Conservation (phyloP, 2,113 vertebrate genomes). For the Myiopsitta monachus region DNA sequence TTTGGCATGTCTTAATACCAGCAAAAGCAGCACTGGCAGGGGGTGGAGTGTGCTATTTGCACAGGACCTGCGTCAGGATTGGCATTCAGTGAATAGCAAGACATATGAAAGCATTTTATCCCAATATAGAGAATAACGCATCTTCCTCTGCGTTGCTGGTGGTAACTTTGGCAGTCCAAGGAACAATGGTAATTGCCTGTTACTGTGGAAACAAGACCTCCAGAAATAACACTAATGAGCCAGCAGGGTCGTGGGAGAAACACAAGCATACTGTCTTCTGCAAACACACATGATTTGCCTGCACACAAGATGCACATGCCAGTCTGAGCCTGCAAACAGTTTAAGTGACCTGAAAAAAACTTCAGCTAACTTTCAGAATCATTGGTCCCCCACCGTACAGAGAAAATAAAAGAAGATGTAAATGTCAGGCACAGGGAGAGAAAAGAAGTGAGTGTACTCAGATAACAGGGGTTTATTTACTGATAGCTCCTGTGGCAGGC, state of each 20-base stretch:
- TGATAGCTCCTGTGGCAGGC: neutral
- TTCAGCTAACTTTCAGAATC: neutral
- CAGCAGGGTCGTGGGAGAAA: constrained; percentile 68
- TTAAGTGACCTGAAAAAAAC: neutral
- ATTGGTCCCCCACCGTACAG: neutral
- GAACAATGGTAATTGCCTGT: constrained; percentile 76
- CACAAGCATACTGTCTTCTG: constrained; percentile 56
- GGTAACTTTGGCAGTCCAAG: constrained; percentile 74
- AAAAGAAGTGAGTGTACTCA: neutral
- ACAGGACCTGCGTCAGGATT: constrained; percentile 68
- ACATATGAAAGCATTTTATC: constrained; percentile 69
- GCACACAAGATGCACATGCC: neutral
- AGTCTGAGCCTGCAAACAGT: neutral
- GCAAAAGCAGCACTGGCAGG: constrained; percentile 47
- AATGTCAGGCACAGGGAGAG: neutral
- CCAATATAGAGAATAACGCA: constrained; percentile 72
- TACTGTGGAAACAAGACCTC: constrained; percentile 80
- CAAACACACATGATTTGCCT: constrained; percentile 57
- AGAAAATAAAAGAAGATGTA: neutral
- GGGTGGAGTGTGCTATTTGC: constrained; percentile 54
- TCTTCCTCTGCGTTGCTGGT: constrained; percentile 71
- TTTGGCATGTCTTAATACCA: constrained; percentile 47
- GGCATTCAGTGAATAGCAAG: constrained; percentile 69
- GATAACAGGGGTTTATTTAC: neutral
- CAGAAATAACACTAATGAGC: constrained; percentile 75